These are phyloP conservation scores for Lycocerus yunnanus DNA, from an alignment of 2,888 invertebrate species.

Conservation along the genomic window DNA sequence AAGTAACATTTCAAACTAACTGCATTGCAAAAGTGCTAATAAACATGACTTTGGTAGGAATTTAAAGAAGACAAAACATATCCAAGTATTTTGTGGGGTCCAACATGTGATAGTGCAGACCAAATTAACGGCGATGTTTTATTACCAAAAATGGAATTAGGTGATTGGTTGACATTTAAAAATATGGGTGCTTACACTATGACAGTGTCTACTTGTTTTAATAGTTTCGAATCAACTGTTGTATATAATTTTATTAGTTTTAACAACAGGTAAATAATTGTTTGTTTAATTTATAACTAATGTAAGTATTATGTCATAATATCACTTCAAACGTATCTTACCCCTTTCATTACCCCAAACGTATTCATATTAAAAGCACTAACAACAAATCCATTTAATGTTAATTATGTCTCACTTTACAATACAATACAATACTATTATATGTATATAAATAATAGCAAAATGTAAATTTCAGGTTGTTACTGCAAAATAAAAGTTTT, in stretches of 20 bases:
- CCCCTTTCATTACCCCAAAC: too few relatives aligned
- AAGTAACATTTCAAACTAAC: conserved; percentile 55
- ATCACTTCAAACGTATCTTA: too few relatives aligned
- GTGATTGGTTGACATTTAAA: conserved; percentile 88
- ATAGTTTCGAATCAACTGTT: conserved; percentile 74
- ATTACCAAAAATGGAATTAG: conserved; percentile 76
- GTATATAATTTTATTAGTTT: neutral
- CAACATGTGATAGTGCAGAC: conserved; percentile 94
- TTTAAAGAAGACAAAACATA: neutral
- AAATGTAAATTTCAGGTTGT: neutral
- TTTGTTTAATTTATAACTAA: too few relatives aligned
- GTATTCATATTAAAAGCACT: too few relatives aligned
- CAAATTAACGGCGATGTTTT: conserved; percentile 55
- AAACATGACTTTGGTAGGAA: neutral
- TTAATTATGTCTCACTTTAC: too few relatives aligned
- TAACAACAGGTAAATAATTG: neutral
- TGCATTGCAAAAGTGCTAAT: neutral
- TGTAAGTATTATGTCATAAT: too few relatives aligned
- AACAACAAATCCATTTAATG: too few relatives aligned
- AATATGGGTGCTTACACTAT: conserved; percentile 98
- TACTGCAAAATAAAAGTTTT: neutral
- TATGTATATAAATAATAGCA: too few relatives aligned
- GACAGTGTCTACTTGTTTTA: conserved; percentile 90
- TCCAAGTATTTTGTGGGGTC: conserved; percentile 81
- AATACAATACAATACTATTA: too few relatives aligned